phyloP scores from a whole-genome alignment of 2,113 vertebrate species.

The Sinocyclocheilus anshuiensis region DNA sequence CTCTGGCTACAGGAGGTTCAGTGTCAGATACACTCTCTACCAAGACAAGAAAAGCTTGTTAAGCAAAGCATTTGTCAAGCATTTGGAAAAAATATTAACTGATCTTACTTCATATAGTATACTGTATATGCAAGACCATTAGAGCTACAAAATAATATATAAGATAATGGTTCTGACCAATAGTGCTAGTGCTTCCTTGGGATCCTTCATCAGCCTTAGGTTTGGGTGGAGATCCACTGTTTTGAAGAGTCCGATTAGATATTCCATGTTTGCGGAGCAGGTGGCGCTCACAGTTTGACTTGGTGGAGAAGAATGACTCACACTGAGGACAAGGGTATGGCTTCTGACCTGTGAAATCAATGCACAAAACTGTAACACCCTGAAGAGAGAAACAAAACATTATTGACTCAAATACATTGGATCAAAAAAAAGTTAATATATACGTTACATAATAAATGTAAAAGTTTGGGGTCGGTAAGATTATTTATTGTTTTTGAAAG shows the following conservation, averaged over 20 bases:
- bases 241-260: constrained; percentile 78
- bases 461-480: no score
- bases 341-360: constrained; percentile 77
- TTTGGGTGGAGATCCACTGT: constrained; percentile 73
- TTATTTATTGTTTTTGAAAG: no score
- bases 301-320: constrained; percentile 85
- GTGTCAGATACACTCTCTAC: constrained; percentile 85
- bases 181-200: constrained; percentile 74
- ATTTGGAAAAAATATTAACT: neutral
- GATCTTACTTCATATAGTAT: no score
- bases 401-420: neutral
- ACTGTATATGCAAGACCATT: neutral
- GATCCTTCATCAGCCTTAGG: constrained; percentile 76
- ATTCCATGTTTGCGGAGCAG: constrained; percentile 84
- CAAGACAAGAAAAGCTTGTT: constrained; percentile 21
- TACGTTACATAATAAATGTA: no score
- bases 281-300: constrained; percentile 90
- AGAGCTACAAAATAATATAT: neutral
- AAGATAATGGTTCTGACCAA: neutral
- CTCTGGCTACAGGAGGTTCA: constrained; percentile 68
- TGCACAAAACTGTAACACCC: neutral
- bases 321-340: constrained; percentile 84
- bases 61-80: neutral
- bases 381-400: neutral
- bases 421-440: neutral